Evolutionary conservation across 1,140 invertebrate species (phyloP).

Genomic region (Scaptomyza graminum): DNA sequence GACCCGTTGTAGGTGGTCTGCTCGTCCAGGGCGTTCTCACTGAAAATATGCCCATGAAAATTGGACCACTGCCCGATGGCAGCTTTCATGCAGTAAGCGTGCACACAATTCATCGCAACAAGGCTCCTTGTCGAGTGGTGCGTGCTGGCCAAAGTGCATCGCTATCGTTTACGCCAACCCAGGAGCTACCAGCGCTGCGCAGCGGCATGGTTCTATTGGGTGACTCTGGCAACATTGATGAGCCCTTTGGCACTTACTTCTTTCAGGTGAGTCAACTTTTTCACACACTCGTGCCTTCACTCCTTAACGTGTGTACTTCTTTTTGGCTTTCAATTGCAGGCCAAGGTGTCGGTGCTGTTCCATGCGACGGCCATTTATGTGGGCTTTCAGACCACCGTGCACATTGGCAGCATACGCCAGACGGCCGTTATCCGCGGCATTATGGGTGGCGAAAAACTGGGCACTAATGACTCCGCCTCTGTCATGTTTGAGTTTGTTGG

Average conservation of each 20-base stretch:
- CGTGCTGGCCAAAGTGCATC: conserved; percentile 96
- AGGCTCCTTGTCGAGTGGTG: conserved; percentile 93
- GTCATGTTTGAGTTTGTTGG: conserved; percentile 95
- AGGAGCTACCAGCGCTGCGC: conserved; percentile 87
- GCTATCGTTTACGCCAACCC: conserved; percentile 88
- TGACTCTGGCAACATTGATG: conserved; percentile 80
- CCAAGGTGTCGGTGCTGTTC: conserved; percentile 93
- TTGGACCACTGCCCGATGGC: conserved; percentile 93
- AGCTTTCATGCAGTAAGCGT: conserved; percentile 91
- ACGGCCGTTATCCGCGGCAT: conserved; percentile 92
- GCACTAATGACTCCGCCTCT: conserved; percentile 92
- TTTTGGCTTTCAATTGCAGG: conserved; percentile 85
- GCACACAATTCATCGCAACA: conserved; percentile 94
- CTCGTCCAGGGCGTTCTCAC: conserved; percentile 93
- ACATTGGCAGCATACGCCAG: conserved; percentile 97
- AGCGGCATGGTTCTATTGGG: conserved; percentile 93
- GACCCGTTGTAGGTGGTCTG: conserved; percentile 95
- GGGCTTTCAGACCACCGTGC: conserved; percentile 97
- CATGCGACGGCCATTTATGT: conserved; percentile 90
- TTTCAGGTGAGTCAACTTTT: conserved; percentile 87
- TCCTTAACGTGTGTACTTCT: not conserved
- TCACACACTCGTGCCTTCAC: not conserved
- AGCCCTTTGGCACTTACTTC: conserved; percentile 89
- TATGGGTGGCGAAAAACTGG: conserved; percentile 83
- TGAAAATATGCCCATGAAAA: conserved; percentile 87